Percentiles rank a stretch among this genome's conserved stretches.
These are phyloP conservation scores for Trichopoda pennipes DNA, from an alignment of 2,888 invertebrate genomes.

Conservation along the genomic window DNA sequence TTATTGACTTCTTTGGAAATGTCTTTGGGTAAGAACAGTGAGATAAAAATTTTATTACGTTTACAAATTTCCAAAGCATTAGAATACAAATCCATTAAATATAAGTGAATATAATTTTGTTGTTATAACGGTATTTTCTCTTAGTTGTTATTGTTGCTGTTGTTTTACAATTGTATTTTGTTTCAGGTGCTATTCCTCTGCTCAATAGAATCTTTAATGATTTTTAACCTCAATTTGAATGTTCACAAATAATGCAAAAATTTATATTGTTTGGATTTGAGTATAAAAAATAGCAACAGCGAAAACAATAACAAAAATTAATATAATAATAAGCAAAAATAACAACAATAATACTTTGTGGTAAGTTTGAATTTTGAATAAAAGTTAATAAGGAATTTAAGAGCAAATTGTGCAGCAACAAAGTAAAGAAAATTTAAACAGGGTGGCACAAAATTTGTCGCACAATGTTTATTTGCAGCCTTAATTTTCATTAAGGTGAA, in stretches of 20 bases:
- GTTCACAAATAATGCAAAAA: neutral
- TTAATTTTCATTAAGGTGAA: no score
- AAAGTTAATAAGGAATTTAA: no score
- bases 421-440: neutral
- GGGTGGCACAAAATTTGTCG: no score
- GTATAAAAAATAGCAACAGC: neutral
- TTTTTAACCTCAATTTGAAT: constrained; percentile 32
- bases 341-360: neutral
- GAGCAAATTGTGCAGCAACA: neutral
- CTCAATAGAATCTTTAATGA: constrained; percentile 28
- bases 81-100: constrained; percentile 51
- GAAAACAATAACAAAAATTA: neutral
- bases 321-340: neutral
- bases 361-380: neutral
- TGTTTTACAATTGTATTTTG: neutral
- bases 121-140: neutral
- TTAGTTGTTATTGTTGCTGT: neutral
- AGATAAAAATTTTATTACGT: constrained; percentile 43
- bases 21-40: neutral
- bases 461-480: no score
- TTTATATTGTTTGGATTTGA: neutral
- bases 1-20: constrained; percentile 20
- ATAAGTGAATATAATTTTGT: neutral
- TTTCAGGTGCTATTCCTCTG: constrained; percentile 21
- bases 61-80: constrained; percentile 52